phyloP scores from a whole-genome alignment of 2,888 invertebrate species.

The Scelioninae gen. 1 region DNA sequence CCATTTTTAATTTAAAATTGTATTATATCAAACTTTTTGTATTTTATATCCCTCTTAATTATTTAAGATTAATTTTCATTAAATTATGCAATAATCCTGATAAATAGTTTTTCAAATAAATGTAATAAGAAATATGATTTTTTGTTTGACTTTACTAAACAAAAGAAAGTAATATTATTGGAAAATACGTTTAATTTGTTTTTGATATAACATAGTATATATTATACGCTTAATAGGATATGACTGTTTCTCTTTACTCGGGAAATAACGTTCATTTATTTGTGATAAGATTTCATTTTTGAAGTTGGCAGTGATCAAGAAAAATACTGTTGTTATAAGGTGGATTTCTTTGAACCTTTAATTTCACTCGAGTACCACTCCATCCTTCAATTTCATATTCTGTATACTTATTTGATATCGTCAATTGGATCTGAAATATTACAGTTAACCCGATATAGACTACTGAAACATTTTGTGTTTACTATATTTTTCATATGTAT shows the following conservation, averaged over 20 bases:
- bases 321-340: constrained; percentile 3
- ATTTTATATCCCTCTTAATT: too few species aligned
- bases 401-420: constrained; percentile 14
- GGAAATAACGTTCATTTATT: neutral
- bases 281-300: constrained; percentile 18
- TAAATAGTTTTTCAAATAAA: too few species aligned
- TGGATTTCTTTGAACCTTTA: constrained; percentile 28
- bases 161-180: too few species aligned
- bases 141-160: too few species aligned
- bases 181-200: too few species aligned
- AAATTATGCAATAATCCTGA: too few species aligned
- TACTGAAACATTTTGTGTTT: neutral
- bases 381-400: constrained; percentile 24
- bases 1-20: too few species aligned
- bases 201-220: too few species aligned
- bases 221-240: neutral
- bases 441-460: neutral
- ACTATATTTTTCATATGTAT: neutral
- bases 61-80: too few species aligned
- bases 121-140: too few species aligned
- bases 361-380: constrained; percentile 11
- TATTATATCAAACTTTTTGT: too few species aligned
- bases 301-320: neutral
- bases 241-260: neutral
- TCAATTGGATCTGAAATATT: constrained; percentile 12